Conservation (phyloP, 2,888 invertebrate genomes). For the Caradrina kadenii region DNA sequence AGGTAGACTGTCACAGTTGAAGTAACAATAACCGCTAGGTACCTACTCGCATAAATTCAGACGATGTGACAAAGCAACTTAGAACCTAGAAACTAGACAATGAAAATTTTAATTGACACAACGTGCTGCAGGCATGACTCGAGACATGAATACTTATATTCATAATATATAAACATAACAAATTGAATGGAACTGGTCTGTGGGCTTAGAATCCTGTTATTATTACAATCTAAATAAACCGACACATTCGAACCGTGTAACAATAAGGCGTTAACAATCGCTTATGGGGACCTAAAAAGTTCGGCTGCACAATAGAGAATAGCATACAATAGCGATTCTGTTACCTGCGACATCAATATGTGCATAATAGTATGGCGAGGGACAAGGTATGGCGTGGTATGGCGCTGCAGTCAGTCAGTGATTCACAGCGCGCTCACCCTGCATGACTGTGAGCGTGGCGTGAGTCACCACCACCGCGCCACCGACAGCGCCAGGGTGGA, state of each 20-base stretch:
- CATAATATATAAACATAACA: slow-evolving; percentile 52
- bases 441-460: slow-evolving; percentile 70
- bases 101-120: slow-evolving; percentile 55
- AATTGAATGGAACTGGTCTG: slow-evolving; percentile 64
- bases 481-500: slow-evolving; percentile 55
- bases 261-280: slow-evolving; percentile 87
- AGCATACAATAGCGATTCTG: slow-evolving; percentile 88
- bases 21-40: not conserved
- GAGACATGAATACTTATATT: slow-evolving; percentile 56
- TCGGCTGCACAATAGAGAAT: slow-evolving; percentile 86
- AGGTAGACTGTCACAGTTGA: not conserved
- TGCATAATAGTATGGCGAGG: slow-evolving; percentile 84
- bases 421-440: slow-evolving; percentile 74
- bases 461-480: slow-evolving; percentile 64
- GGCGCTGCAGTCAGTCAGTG: slow-evolving; percentile 75
- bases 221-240: slow-evolving; percentile 81
- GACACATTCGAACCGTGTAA: slow-evolving; percentile 76
- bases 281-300: slow-evolving; percentile 84
- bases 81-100: slow-evolving; percentile 35
- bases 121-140: slow-evolving; percentile 50
- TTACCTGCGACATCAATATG: slow-evolving; percentile 88
- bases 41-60: slow-evolving; percentile 18
- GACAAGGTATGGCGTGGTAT: slow-evolving; percentile 42
- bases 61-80: slow-evolving; percentile 33
- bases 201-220: slow-evolving; percentile 77